Evolutionary conservation across 2,888 invertebrate species (phyloP).

Genomic region (Pogonocherus hispidulus): DNA sequence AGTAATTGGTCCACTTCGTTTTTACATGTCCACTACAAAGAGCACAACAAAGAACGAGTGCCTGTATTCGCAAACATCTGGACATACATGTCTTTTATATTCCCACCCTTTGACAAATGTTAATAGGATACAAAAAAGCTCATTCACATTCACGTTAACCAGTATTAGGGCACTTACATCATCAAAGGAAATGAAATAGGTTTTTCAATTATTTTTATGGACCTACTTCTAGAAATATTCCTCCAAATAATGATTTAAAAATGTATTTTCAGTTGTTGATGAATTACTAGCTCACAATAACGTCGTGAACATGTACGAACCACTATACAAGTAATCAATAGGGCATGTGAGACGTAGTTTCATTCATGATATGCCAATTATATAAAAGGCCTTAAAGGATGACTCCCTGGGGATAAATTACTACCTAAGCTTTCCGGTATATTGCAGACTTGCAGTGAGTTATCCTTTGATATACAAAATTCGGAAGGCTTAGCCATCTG

Average conservation of each 20-base stretch:
- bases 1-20: slow-evolving; percentile 50
- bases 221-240: slow-evolving; percentile 29
- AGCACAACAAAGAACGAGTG: slow-evolving; percentile 52
- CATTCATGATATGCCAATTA: slow-evolving; percentile 42
- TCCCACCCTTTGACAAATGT: slow-evolving; percentile 53
- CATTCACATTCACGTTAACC: slow-evolving; percentile 46
- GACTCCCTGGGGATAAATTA: slow-evolving; percentile 60
- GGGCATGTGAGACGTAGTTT: slow-evolving; percentile 28
- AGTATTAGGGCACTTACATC: slow-evolving; percentile 46
- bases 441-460: slow-evolving; percentile 7
- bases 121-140: slow-evolving; percentile 50
- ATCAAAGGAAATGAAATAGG: slow-evolving; percentile 42
- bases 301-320: slow-evolving; percentile 6
- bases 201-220: slow-evolving; percentile 15
- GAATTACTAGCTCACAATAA: slow-evolving; percentile 2
- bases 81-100: slow-evolving; percentile 48
- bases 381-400: slow-evolving; percentile 52
- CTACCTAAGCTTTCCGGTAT: slow-evolving; percentile 56
- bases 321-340: slow-evolving; percentile 13
- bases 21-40: slow-evolving; percentile 57
- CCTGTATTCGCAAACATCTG: slow-evolving; percentile 58
- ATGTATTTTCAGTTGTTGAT: background rate
- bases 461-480: slow-evolving; percentile 29
- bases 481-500: slow-evolving; percentile 9
- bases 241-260: slow-evolving; percentile 14